Base-by-base conservation (phyloP, 2,113 vertebrate genomes). In the Zapornia atra region DNA sequence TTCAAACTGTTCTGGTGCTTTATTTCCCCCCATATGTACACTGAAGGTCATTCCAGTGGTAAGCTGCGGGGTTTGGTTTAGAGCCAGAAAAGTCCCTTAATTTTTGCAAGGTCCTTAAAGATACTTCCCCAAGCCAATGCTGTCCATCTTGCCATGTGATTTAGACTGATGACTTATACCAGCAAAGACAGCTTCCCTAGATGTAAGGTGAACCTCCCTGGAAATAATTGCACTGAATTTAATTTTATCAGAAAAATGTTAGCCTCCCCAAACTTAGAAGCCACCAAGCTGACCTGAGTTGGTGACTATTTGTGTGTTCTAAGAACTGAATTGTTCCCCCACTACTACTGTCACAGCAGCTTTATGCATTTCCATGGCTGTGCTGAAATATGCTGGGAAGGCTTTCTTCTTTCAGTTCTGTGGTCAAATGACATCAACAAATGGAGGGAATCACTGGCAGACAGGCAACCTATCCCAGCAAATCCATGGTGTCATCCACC, bases 141-240 rank as follows among this genome's bases (percentile, higher is more conserved):
- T 64, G 31, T 36, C 22, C 0, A 0, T 50, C 48, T 73, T 72
- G 26, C 60, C 11, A 16, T 14, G 24, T 17, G 28, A 92, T 75
- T 72, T 75, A 65, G 31, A 33, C 20, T 69, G 12, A n/a, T 88
- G 33, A 33, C 60, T 76, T 38, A 21, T 11, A 56, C 6, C 50
- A 91, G 54, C 17, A 70, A 73, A 69, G 44, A 54, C 40, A 82
- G 13, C 6, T 79, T 51, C 31, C 44, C 31, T 40, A 82, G 54
- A 33, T 29, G 11, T 12, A 57, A 78, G n/a, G 48, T 63, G 18
- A 63, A 46, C 33, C 7, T 69, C 24, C 29, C 56, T 40, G 38
- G 17, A 82, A 86, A 79, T 50, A 3, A 64, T 69, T 29, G 11
- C 24, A 53, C 25, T 72, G 31, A 60, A 50, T 51, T 77, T 24